Conservation (phyloP, 2,888 invertebrate genomes). For the Rapana venosa region DNA sequence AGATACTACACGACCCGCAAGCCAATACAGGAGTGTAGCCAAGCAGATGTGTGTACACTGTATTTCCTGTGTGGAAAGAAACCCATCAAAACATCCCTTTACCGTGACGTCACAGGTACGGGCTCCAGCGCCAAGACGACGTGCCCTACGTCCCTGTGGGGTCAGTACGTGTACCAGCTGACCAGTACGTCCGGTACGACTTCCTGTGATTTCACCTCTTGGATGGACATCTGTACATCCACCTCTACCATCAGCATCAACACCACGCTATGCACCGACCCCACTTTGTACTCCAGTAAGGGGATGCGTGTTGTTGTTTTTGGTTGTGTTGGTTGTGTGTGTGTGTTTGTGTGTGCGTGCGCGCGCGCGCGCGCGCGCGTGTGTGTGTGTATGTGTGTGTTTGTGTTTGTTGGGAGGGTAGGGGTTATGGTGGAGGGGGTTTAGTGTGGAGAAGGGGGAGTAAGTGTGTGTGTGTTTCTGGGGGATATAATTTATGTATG, state of each 20-base stretch:
- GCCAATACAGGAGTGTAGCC: too few relatives aligned
- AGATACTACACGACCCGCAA: too few relatives aligned
- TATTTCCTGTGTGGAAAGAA: too few relatives aligned
- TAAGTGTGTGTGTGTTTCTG: neutral
- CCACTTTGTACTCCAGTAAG: slow-evolving; percentile 60
- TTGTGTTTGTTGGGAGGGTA: too few relatives aligned
- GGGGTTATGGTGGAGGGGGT: too few relatives aligned
- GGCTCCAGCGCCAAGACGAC: slow-evolving; percentile 46
- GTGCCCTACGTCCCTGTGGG: slow-evolving; percentile 59
- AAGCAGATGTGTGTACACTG: too few relatives aligned
- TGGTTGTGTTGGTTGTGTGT: neutral
- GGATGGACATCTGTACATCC: slow-evolving; percentile 57
- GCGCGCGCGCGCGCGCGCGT: neutral
- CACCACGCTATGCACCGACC: slow-evolving; percentile 55
- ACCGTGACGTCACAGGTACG: slow-evolving; percentile 50
- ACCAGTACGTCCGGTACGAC: slow-evolving; percentile 53
- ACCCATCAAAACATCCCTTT: too few relatives aligned
- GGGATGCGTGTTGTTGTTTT: neutral
- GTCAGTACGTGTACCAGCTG: slow-evolving; percentile 54
- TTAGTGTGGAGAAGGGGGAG: neutral
- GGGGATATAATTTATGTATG: neutral
- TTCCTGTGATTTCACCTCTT: slow-evolving; percentile 48
- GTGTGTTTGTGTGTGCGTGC: neutral
- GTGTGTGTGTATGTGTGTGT: neutral
- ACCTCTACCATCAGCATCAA: slow-evolving; percentile 54